Evolutionary conservation across 2,888 invertebrate genomes (phyloP).

Genomic region (Malthinus seriepunctatus): DNA sequence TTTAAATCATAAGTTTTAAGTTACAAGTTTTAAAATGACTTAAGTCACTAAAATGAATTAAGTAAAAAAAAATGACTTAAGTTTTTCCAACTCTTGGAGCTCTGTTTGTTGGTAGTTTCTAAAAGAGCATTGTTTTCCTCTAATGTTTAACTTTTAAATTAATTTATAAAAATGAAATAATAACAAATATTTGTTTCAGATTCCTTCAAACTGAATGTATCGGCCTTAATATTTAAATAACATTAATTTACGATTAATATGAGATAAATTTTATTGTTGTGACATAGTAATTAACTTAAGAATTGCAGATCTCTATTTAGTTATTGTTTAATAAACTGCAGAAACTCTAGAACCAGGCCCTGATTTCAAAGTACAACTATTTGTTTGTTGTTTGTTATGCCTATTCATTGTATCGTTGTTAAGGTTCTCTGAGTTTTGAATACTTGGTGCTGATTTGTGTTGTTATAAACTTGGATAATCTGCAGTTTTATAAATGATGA

Average conservation of each 20-base stretch:
- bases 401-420: conserved; percentile 28
- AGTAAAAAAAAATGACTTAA: too few species aligned
- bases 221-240: conserved; percentile 55
- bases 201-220: conserved; percentile 57
- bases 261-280: conserved; percentile 55
- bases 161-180: not conserved
- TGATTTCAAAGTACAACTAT: conserved; percentile 57
- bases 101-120: too few species aligned
- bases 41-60: too few species aligned
- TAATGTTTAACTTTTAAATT: too few species aligned
- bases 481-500: conserved; percentile 50
- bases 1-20: too few species aligned
- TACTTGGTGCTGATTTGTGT: conserved; percentile 42
- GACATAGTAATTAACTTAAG: conserved; percentile 49
- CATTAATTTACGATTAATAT: conserved; percentile 50
- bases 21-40: too few species aligned
- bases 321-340: conserved; percentile 47
- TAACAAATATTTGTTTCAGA: conserved; percentile 48
- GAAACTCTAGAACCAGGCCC: conserved; percentile 51
- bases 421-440: conserved; percentile 29
- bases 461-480: conserved; percentile 36
- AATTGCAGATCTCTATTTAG: conserved; percentile 34
- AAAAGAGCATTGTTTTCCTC: too few species aligned
- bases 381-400: conserved; percentile 52
- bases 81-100: too few species aligned